Conservation (phyloP, 2,797 vertebrate genomes). For the Mus caroli region DNA sequence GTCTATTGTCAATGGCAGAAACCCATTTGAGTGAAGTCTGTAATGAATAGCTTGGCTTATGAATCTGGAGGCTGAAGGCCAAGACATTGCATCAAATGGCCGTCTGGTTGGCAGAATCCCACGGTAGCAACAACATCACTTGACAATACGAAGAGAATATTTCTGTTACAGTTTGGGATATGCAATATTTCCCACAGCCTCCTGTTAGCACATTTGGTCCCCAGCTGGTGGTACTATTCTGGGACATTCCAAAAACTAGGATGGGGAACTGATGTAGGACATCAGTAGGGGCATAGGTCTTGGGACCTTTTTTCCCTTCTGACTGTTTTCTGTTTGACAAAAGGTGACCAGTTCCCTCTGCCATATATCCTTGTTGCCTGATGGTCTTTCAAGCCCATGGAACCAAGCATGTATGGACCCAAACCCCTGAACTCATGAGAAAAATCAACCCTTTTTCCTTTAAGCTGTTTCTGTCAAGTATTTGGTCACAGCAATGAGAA, state of each 20-base stretch:
- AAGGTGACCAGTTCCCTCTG: background rate
- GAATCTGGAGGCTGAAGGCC: background rate
- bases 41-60: background rate
- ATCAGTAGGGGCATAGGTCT: background rate
- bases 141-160: background rate
- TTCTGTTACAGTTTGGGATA: background rate
- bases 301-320: background rate
- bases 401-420: background rate
- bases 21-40: background rate
- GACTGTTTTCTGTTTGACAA: background rate
- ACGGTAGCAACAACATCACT: background rate
- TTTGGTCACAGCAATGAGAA: background rate
- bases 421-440: background rate
- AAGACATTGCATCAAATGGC: background rate
- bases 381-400: background rate
- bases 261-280: background rate
- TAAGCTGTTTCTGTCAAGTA: background rate
- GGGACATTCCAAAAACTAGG: background rate
- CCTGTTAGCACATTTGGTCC: background rate
- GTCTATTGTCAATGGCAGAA: background rate
- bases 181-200: background rate
- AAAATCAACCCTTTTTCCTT: background rate
- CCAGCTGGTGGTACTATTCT: background rate
- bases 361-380: background rate
- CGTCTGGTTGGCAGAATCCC: background rate